A percentile compares a stretch with the other conserved stretches of the same genome.
These are phyloP conservation scores for Oncorhynchus tshawytscha DNA, from an alignment of 2,113 vertebrate genomes.

Conservation along the genomic window DNA sequence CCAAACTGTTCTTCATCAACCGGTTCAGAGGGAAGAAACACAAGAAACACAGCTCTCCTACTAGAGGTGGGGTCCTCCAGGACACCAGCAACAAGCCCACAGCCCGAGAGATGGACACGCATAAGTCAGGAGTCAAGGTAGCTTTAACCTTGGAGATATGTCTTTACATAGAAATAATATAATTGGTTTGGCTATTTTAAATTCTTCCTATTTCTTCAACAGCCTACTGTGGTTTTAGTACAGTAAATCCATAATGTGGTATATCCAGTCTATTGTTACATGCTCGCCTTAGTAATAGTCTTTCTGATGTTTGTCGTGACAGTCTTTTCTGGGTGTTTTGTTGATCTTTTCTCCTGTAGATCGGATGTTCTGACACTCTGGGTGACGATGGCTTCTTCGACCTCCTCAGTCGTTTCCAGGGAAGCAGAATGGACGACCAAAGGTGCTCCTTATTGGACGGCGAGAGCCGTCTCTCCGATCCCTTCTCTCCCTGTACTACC, in stretches of 20 bases:
- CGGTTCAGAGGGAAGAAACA: slow-evolving; percentile 77
- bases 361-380: slow-evolving; percentile 74
- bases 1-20: slow-evolving; percentile 90
- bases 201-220: no score
- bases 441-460: slow-evolving; percentile 82
- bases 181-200: no score
- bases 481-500: slow-evolving; percentile 65
- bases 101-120: slow-evolving; percentile 47
- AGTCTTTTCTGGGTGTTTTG: background rate
- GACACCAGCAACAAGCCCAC: slow-evolving; percentile 73
- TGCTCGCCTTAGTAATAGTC: no score
- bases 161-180: no score
- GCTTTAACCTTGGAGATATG: no score
- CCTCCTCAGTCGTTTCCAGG: slow-evolving; percentile 92
- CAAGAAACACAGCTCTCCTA: slow-evolving; percentile 71
- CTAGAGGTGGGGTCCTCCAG: slow-evolving; percentile 77
- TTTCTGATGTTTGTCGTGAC: no score
- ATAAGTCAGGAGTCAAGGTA: slow-evolving; percentile 9
- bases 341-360: slow-evolving; percentile 15
- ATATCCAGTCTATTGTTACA: no score
- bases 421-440: slow-evolving; percentile 95
- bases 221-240: no score
- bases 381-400: slow-evolving; percentile 95
- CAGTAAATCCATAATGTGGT: background rate
- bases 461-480: slow-evolving; percentile 59